Evolutionary conservation across 2,113 vertebrate genomes (phyloP), one percentile per base, ranked within the genome.

Genomic region (Eonycteris spelaea): DNA sequence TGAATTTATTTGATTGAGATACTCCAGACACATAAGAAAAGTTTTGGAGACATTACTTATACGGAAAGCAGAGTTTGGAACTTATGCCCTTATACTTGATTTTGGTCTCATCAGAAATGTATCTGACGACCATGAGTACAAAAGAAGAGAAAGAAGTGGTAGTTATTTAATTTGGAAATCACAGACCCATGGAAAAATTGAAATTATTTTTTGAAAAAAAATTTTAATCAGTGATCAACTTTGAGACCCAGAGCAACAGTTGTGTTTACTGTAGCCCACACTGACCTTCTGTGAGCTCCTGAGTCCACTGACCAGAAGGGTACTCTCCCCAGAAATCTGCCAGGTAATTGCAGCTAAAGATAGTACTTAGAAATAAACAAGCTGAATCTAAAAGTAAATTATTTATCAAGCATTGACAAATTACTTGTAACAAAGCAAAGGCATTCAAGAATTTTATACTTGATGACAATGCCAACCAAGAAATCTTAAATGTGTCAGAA

Each of bases 361-460:
- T 61, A 53, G 8, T 2, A 35, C 73, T 84, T 71, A 65, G 38
- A 77, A 43, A 87, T 78, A 48, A 95, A 67, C 30, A 51, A 67
- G 92, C 24, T 0, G 0, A 9, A 5, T 22, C 61, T 71, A 18
- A 57, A 79, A 93, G 38, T 38, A 90, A 92, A 90, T 67, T 71
- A 77, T 38, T 91, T 85, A 84, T 80, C 68, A 94, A 11, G 6
- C 55, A 35, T 71, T 83, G 77, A 90, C 70, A 98, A 95, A 35
- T 7, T 63, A 78, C 35, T 92, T 74, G 1, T 12, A 15, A 86
- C 91, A 77, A n/a, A 95, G 82, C 55, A 96, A 89, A 12, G 91
- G 1, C 82, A 61, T n/a, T 82, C 89, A 1, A 7, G 26, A 11
- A 33, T 78, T 73, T 91, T 91, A 87, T 80, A 84, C 63, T 94